phyloP scores from a whole-genome alignment of 2,113 vertebrate species.

The Bagarius yarrelli region DNA sequence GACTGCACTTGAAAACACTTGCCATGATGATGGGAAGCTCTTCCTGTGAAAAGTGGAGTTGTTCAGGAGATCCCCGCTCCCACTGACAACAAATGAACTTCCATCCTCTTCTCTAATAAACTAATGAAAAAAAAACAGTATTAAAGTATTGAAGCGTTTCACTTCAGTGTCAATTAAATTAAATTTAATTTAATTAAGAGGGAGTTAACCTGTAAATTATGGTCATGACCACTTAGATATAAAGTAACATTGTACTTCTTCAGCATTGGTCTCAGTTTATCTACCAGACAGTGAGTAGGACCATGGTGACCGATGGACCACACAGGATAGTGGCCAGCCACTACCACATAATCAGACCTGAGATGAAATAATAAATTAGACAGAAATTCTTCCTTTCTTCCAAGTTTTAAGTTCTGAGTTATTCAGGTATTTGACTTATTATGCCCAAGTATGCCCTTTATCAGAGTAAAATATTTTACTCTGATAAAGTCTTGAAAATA shows the following conservation, averaged over 20 bases:
- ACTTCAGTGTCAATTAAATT: neutral
- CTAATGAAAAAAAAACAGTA: slow-evolving; percentile 53
- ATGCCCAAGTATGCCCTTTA: too few species aligned
- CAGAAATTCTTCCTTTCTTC: neutral
- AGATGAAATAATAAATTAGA: neutral
- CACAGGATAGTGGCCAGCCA: slow-evolving; percentile 70
- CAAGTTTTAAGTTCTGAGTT: neutral
- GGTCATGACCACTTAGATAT: slow-evolving; percentile 69
- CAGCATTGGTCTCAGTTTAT: slow-evolving; percentile 64
- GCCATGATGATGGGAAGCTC: slow-evolving; percentile 61
- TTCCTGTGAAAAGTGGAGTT: slow-evolving; percentile 42
- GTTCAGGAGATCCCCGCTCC: slow-evolving; percentile 59
- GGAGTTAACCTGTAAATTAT: slow-evolving; percentile 63
- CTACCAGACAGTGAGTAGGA: slow-evolving; percentile 63
- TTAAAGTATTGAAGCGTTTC: neutral
- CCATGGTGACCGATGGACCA: slow-evolving; percentile 72
- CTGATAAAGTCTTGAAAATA: neutral
- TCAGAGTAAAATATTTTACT: neutral
- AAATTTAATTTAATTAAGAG: slow-evolving; percentile 1
- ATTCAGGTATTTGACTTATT: neutral
- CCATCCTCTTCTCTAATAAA: slow-evolving; percentile 67
- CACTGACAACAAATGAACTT: slow-evolving; percentile 64
- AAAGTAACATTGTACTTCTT: slow-evolving; percentile 64
- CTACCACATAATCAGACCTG: slow-evolving; percentile 68
- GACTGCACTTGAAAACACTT: slow-evolving; percentile 66